A percentile compares a stretch with the other conserved stretches of the same genome.
These are phyloP conservation scores for Basileuterus tristriatus DNA, from an alignment of 2,797 vertebrate species.

Conservation along the genomic window DNA sequence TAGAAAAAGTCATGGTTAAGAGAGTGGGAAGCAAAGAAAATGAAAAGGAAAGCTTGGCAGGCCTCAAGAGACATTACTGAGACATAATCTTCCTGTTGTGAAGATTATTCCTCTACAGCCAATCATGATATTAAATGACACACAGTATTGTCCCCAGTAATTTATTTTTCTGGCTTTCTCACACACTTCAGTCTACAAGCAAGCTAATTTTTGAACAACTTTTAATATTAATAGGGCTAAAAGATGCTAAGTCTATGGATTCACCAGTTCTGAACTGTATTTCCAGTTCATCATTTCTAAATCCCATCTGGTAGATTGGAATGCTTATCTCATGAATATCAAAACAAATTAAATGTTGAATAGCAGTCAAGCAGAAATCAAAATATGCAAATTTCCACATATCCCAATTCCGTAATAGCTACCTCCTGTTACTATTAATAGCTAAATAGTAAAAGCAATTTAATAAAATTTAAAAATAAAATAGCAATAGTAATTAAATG, in stretches of 20 bases:
- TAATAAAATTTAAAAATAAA: neutral
- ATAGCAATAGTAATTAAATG: neutral
- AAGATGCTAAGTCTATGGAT: neutral
- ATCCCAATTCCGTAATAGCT: neutral
- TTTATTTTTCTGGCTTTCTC: neutral
- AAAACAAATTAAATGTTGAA: neutral
- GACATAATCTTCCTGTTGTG: neutral
- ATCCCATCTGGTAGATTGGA: neutral
- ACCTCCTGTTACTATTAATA: neutral
- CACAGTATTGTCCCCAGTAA: neutral
- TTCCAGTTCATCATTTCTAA: neutral
- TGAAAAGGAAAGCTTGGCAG: neutral
- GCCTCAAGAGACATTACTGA: neutral
- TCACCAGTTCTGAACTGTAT: neutral
- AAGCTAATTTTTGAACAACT: neutral
- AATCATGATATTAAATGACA: neutral
- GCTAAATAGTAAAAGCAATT: neutral
- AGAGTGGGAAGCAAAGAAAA: neutral
- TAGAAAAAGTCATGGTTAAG: neutral
- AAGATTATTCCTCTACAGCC: neutral
- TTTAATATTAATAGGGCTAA: neutral
- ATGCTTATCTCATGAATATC: neutral
- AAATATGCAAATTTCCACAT: neutral
- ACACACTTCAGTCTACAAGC: neutral
- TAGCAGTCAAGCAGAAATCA: neutral